These are phyloP conservation scores for Bufo bufo DNA, from an alignment of 2,113 vertebrate species.

Conservation along the genomic window DNA sequence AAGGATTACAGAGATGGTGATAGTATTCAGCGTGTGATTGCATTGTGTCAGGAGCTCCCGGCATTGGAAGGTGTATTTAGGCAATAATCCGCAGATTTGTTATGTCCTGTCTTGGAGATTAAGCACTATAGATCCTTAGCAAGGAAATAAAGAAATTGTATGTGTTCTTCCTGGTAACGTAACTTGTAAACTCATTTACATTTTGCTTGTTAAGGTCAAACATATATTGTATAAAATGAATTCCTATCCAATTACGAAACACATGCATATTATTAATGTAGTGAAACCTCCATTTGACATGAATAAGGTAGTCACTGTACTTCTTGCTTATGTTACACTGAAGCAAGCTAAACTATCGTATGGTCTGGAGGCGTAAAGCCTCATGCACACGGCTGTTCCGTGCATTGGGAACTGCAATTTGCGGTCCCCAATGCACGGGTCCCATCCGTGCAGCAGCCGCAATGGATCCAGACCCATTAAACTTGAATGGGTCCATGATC, in stretches of 20 bases:
- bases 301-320: not conserved
- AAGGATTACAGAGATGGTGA: constrained; percentile 1
- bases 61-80: not conserved
- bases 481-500: no score
- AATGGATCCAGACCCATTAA: no score
- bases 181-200: not conserved
- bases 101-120: not conserved
- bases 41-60: not conserved
- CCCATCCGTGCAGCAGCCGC: no score
- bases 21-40: constrained; percentile 3
- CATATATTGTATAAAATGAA: not conserved
- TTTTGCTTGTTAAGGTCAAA: not conserved
- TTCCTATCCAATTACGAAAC: not conserved
- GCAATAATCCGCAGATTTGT: not conserved
- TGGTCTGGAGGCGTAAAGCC: no score
- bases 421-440: no score
- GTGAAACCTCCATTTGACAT: not conserved
- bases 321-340: not conserved
- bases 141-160: not conserved
- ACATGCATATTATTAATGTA: not conserved
- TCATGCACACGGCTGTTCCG: no score
- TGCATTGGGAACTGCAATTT: no score
- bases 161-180: not conserved
- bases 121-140: not conserved
- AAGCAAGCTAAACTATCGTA: no score